Percentiles rank a stretch among this genome's conserved stretches.
Evolutionary conservation across 2,797 vertebrate genomes (phyloP).

Genomic region (Heterohyrax brucei): DNA sequence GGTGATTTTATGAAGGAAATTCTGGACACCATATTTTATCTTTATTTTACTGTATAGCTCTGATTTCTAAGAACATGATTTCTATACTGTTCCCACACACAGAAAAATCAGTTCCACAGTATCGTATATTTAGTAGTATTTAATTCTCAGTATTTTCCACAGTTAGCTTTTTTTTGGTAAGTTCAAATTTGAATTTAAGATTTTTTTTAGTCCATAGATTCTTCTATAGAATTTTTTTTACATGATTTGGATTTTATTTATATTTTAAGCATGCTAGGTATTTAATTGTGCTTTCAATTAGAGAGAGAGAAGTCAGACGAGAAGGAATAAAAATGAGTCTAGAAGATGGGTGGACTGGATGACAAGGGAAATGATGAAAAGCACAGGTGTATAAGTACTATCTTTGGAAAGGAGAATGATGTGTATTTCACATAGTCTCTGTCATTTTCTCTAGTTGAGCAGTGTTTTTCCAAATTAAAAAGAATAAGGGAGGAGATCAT

Average conservation of each 20-base stretch:
- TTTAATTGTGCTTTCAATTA: background rate
- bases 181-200: conserved; percentile 7
- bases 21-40: background rate
- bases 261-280: conserved; percentile 15
- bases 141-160: background rate
- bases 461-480: background rate
- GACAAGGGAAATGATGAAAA: background rate
- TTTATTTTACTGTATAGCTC: background rate
- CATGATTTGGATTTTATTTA: background rate
- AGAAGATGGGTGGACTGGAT: background rate
- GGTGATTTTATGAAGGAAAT: background rate
- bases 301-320: background rate
- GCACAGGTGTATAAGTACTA: background rate
- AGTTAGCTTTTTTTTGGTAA: background rate
- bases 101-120: background rate
- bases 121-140: background rate
- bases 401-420: background rate
- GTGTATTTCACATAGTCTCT: background rate
- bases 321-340: background rate
- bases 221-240: background rate
- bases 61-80: background rate
- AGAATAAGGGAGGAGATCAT: background rate
- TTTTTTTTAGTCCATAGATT: conserved; percentile 9
- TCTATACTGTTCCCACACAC: background rate
- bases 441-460: background rate